Conservation (phyloP, 2,888 invertebrate genomes). For the Macaria liturata region DNA sequence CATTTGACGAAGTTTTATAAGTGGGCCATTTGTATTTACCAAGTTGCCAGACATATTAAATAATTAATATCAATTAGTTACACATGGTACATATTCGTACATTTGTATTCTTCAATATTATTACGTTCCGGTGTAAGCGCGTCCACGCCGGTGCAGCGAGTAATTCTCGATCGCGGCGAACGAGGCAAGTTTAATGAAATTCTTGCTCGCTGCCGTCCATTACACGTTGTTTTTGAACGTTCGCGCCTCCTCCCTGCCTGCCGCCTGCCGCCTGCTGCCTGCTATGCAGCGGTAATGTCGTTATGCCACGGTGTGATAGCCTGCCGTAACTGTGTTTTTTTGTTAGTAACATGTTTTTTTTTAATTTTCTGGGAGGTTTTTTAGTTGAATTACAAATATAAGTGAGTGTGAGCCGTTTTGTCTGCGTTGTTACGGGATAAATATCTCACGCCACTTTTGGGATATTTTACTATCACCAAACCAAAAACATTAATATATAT, state of each 20-base stretch:
- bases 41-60: too few relatives aligned
- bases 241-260: conserved; percentile 9
- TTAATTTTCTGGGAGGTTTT: neutral
- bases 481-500: too few relatives aligned
- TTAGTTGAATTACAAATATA: neutral
- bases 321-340: neutral
- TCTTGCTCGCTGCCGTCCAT: conserved; percentile 49
- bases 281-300: conserved; percentile 19
- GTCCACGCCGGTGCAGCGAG: conserved; percentile 40
- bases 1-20: too few relatives aligned
- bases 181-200: conserved; percentile 74
- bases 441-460: neutral
- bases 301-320: conserved; percentile 25
- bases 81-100: too few relatives aligned
- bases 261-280: conserved; percentile 1
- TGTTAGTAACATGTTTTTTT: neutral
- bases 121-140: conserved; percentile 42
- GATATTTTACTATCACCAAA: neutral
- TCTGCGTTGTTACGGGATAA: too few relatives aligned
- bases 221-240: conserved; percentile 41
- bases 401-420: too few relatives aligned
- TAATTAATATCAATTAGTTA: too few relatives aligned
- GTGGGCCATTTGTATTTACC: too few relatives aligned
- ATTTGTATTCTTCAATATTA: too few relatives aligned
- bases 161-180: conserved; percentile 60